These are phyloP conservation scores for Syngnathus rostellatus DNA, from an alignment of 2,797 vertebrate genomes.

Conservation along the genomic window DNA sequence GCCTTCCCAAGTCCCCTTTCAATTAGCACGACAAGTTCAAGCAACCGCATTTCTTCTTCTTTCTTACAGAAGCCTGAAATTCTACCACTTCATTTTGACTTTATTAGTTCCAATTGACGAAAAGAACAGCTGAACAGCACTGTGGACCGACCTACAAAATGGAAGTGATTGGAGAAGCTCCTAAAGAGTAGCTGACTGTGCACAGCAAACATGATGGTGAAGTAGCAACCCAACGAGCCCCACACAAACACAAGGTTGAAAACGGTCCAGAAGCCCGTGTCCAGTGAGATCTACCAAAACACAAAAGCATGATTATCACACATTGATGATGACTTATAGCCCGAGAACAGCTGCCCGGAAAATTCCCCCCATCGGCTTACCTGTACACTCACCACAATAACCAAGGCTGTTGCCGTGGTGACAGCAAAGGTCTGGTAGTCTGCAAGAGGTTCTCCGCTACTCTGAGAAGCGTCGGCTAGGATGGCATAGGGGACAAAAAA, in stretches of 20 bases:
- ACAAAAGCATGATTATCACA: constrained; percentile 4
- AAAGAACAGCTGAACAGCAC: neutral
- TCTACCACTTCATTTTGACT: too few species aligned
- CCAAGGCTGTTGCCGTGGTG: constrained; percentile 85
- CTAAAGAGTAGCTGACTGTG: constrained; percentile 85
- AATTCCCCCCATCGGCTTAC: constrained; percentile 45
- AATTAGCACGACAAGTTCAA: neutral
- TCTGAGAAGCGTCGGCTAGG: constrained; percentile 75
- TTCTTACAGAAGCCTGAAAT: too few species aligned
- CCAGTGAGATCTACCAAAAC: constrained; percentile 76
- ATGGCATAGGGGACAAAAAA: constrained; percentile 86
- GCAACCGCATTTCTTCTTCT: too few species aligned
- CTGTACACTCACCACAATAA: constrained; percentile 92
- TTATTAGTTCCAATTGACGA: too few species aligned
- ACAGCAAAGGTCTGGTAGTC: constrained; percentile 94
- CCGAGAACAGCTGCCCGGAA: neutral
- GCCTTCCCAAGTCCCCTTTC: neutral
- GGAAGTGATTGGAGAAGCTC: constrained; percentile 89
- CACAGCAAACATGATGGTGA: constrained; percentile 85
- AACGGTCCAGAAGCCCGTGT: constrained; percentile 90
- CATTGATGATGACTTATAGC: neutral
- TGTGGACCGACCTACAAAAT: constrained; percentile 76
- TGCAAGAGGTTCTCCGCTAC: constrained; percentile 77
- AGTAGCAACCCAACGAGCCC: constrained; percentile 85
- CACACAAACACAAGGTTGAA: constrained; percentile 95